Base-by-base conservation (phyloP, 2,797 vertebrate genomes). In the Vultur gryphus region DNA sequence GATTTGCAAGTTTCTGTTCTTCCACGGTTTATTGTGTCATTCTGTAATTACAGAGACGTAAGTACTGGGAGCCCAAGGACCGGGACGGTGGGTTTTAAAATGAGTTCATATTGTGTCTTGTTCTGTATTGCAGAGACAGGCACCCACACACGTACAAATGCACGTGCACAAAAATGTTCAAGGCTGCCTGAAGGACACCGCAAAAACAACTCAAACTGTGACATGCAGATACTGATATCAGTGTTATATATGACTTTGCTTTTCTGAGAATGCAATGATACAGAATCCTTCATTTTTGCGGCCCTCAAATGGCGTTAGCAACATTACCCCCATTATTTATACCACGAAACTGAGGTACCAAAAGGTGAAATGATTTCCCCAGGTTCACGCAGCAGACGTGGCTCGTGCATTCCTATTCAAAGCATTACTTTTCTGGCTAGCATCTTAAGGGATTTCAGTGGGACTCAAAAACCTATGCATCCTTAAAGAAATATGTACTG, bases 1-100 rank as follows among this genome's bases (percentile, higher is more conserved):
- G 67, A 97, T 94, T 88, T 87, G 88, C 82, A 85, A 64, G 43
- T 79, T 96, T 95, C 89, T 84, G 70, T 89, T 96, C 85, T 95
- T 89, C 85, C 67, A 41, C 1, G 1, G 85, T 79, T 71, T 37
- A 75, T 62, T 1, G 4, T 55, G 78, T 58, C 79, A 52, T 37
- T 76, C 51, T 70, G 57, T 88, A 94, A 61, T 69, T 80, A 81
- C 71, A 73, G n/a, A 66, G 75, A 37, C 0, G 1, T 18, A 78
- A 85, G 64, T 26, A 33, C 65, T 13, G 33, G 57, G 26, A 86
- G 44, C 69, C 57, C 83, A 84, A 81, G 65, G 72, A 81, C 51
- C 1, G 7, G 86, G 69, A 37, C 0, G 0, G 44, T 52, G 59
- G 37, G 57, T 73, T 92, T 88, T 78, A 35, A 84, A 88, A 61